Conservation (phyloP, 2,113 vertebrate species). For the Kobus ellipsiprymnus region DNA sequence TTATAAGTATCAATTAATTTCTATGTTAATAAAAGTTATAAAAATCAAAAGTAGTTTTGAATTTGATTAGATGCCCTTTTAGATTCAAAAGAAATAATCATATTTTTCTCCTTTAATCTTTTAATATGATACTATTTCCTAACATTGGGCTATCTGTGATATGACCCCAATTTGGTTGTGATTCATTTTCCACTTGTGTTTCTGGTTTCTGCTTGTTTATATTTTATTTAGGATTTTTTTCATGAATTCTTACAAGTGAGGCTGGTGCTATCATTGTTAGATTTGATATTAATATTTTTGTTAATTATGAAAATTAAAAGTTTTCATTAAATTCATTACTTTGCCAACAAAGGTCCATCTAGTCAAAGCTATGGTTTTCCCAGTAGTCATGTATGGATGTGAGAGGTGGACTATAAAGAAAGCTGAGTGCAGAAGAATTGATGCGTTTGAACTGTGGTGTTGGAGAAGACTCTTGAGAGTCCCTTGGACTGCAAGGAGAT, state of each 20-base stretch:
- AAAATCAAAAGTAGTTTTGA: background rate
- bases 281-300: background rate
- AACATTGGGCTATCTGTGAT: background rate
- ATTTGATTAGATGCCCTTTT: background rate
- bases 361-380: background rate
- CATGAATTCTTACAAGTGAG: background rate
- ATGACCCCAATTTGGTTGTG: background rate
- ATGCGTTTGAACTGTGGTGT: background rate
- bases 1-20: background rate
- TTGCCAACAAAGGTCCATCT: fast-evolving
- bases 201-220: background rate
- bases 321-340: background rate
- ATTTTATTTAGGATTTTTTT: background rate
- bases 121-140: background rate
- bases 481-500: background rate
- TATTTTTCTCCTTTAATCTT: background rate
- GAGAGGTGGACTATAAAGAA: background rate
- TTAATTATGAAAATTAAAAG: background rate
- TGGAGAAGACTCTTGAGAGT: background rate
- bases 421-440: background rate
- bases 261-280: background rate
- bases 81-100: background rate
- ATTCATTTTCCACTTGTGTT: background rate
- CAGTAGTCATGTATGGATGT: background rate
- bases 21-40: background rate